Percentiles rank a stretch among this genome's conserved stretches.
These are phyloP conservation scores for Misgurnus mizolepis DNA, from an alignment of 2,113 vertebrate species.

Conservation along the genomic window DNA sequence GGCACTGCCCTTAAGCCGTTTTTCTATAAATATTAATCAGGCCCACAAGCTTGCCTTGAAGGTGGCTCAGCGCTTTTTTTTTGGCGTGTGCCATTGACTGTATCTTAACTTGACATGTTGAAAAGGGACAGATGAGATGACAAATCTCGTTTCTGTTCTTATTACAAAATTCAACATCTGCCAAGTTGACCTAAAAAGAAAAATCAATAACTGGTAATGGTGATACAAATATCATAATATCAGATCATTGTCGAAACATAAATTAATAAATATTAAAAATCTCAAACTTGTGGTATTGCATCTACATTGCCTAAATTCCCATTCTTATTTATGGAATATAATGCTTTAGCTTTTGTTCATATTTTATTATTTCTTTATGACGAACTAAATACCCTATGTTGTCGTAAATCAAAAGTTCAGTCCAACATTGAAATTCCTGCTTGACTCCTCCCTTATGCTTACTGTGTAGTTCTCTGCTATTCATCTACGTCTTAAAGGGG, in stretches of 20 bases:
- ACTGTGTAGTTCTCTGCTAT: background rate
- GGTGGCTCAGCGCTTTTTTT: constrained; percentile 68
- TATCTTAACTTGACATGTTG: constrained; percentile 68
- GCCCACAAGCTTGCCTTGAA: constrained; percentile 70
- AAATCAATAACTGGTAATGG: constrained; percentile 9
- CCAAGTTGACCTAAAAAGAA: constrained; percentile 21
- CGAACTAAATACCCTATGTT: background rate
- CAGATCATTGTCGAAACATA: too few species aligned
- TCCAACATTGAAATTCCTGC: background rate
- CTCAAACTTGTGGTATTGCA: too few species aligned
- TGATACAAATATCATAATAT: background rate
- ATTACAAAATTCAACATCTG: constrained; percentile 36
- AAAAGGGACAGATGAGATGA: constrained; percentile 65
- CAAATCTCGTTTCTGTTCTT: constrained; percentile 65
- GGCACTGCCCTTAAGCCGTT: constrained; percentile 76
- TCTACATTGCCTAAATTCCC: too few species aligned
- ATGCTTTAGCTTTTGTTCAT: too few species aligned
- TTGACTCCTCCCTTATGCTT: constrained; percentile 7
- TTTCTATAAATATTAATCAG: constrained; percentile 79
- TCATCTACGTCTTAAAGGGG: too few species aligned
- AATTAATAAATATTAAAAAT: too few species aligned
- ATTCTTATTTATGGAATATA: too few species aligned
- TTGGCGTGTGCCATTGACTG: constrained; percentile 68
- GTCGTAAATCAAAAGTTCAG: constrained; percentile 8
- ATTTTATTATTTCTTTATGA: too few species aligned